phyloP scores from a whole-genome alignment of 1,140 invertebrate genomes.

The Euglossa dilemma region DNA sequence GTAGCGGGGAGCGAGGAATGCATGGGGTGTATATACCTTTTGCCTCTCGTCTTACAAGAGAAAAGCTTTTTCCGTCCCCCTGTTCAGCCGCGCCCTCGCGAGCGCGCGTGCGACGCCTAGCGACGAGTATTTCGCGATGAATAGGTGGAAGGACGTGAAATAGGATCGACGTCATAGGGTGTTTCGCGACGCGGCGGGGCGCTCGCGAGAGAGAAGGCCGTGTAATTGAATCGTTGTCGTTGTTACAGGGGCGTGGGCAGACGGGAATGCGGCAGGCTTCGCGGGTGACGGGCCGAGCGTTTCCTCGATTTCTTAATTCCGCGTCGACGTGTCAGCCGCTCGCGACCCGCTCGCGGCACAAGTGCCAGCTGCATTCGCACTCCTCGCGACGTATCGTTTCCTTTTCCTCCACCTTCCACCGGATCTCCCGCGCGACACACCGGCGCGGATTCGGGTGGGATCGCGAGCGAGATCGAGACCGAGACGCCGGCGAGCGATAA shows the following conservation, averaged over 20 bases:
- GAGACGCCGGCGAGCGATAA: background rate
- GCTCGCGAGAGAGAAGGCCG: slow-evolving; percentile 10
- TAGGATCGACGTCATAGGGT: slow-evolving; percentile 43
- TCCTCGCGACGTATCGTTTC: background rate
- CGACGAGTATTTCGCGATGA: slow-evolving; percentile 64
- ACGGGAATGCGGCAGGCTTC: background rate
- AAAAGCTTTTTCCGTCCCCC: slow-evolving; percentile 64
- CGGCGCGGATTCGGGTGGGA: too few relatives aligned
- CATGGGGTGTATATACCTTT: slow-evolving; percentile 13
- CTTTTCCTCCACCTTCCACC: background rate
- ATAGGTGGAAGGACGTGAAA: slow-evolving; percentile 61
- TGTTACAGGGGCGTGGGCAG: background rate
- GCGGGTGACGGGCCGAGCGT: background rate
- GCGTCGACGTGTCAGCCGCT: background rate
- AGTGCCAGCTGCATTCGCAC: too few relatives aligned
- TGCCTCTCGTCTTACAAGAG: slow-evolving; percentile 60
- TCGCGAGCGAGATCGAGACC: too few relatives aligned
- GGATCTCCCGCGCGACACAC: too few relatives aligned
- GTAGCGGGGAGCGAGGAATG: too few relatives aligned
- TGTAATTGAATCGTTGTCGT: slow-evolving; percentile 48
- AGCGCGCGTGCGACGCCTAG: slow-evolving; percentile 41
- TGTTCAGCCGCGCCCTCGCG: slow-evolving; percentile 47
- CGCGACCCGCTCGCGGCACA: background rate
- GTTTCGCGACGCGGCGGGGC: slow-evolving; percentile 22
- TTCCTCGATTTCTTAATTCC: slow-evolving; percentile 35